Evolutionary conservation across 2,797 vertebrate species (phyloP).

Genomic region (Pampus argenteus): DNA sequence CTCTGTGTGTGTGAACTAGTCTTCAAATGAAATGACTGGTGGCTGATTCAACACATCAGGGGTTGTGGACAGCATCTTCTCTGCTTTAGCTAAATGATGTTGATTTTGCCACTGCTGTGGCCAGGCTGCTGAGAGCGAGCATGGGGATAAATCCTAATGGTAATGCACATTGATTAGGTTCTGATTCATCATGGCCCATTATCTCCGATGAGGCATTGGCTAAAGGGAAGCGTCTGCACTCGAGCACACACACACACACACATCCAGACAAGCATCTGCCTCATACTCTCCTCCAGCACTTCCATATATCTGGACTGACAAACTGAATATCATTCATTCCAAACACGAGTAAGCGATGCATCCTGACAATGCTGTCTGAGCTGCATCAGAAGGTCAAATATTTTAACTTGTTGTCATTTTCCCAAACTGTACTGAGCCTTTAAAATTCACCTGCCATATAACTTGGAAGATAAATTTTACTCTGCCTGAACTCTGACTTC

Average conservation of each 20-base stretch:
- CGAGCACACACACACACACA: conserved; percentile 15
- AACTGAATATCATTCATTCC: conserved; percentile 40
- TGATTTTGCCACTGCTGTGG: conserved; percentile 30
- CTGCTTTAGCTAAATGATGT: conserved; percentile 48
- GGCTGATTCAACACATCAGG: conserved; percentile 52
- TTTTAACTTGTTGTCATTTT: conserved; percentile 26
- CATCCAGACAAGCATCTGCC: not conserved
- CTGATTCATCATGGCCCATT: conserved; percentile 73
- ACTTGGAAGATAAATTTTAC: conserved; percentile 10
- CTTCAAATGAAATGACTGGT: conserved; percentile 40
- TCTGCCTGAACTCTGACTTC: conserved; percentile 23
- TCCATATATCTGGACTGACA: conserved; percentile 42
- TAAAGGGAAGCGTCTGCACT: conserved; percentile 26
- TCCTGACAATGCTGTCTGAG: conserved; percentile 29
- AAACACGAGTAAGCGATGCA: conserved; percentile 14
- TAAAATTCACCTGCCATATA: conserved; percentile 5
- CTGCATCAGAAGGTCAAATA: conserved; percentile 38
- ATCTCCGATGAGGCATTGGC: conserved; percentile 60
- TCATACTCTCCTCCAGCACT: conserved; percentile 19
- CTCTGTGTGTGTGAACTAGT: conserved; percentile 4
- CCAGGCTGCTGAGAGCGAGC: conserved; percentile 8
- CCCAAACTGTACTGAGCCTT: conserved; percentile 4
- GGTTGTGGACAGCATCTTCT: conserved; percentile 40
- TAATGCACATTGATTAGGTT: conserved; percentile 74
- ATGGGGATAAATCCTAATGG: conserved; percentile 64